Evolutionary conservation across 2,797 vertebrate species (phyloP).

Genomic region (Spea hammondii): DNA sequence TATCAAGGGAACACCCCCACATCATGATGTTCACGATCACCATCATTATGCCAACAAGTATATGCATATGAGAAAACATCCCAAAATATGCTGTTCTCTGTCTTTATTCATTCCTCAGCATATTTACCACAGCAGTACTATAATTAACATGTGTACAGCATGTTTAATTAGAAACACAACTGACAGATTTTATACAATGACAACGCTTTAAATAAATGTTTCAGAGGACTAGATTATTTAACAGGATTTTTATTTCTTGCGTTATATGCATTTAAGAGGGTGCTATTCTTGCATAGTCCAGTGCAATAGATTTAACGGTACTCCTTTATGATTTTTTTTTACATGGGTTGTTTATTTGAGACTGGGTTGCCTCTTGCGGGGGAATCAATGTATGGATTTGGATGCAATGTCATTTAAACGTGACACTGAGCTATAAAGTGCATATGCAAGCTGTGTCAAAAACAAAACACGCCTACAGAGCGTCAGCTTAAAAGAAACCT

Average conservation of each 20-base stretch:
- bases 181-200: slow-evolving; percentile 54
- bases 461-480: too few species aligned
- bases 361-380: too few species aligned
- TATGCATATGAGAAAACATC: slow-evolving; percentile 63
- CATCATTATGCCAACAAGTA: slow-evolving; percentile 60
- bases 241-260: not conserved
- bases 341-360: too few species aligned
- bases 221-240: slow-evolving; percentile 20
- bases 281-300: too few species aligned
- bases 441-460: too few species aligned
- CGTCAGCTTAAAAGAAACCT: too few species aligned
- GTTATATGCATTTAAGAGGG: too few species aligned
- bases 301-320: too few species aligned
- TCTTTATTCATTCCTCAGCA: slow-evolving; percentile 57
- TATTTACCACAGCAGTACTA: slow-evolving; percentile 63
- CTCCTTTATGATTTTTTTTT: too few species aligned
- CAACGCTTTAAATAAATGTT: slow-evolving; percentile 29
- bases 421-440: too few species aligned
- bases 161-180: slow-evolving; percentile 70
- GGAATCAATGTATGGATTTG: too few species aligned
- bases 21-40: slow-evolving; percentile 61
- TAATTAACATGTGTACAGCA: slow-evolving; percentile 61
- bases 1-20: slow-evolving; percentile 62
- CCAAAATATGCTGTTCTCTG: slow-evolving; percentile 58
- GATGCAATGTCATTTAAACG: too few species aligned